These are phyloP conservation scores for Eulimnadia texana DNA, from an alignment of 1,140 invertebrate species.

Conservation along the genomic window DNA sequence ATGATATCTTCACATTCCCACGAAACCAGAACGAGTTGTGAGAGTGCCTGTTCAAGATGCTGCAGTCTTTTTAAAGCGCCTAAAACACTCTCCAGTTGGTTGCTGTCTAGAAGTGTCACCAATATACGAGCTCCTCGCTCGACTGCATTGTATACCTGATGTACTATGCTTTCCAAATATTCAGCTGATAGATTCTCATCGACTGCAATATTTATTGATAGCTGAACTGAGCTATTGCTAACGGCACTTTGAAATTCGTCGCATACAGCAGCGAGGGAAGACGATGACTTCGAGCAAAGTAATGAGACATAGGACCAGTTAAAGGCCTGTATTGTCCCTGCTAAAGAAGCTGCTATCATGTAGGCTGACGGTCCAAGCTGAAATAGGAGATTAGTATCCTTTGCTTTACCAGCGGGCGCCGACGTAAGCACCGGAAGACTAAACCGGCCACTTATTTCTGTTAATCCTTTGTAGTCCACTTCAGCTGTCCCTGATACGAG, in stretches of 20 bases:
- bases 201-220: not conserved
- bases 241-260: slow-evolving; percentile 5
- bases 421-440: not conserved
- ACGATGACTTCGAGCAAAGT: not conserved
- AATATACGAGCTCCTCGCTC: not conserved
- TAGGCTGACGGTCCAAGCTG: not conserved
- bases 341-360: not conserved
- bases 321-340: not conserved
- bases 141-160: not conserved
- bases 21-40: too few relatives aligned
- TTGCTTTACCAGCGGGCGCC: not conserved
- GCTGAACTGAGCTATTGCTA: not conserved
- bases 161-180: slow-evolving; percentile 3
- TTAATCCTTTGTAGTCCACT: not conserved
- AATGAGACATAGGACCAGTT: slow-evolving; percentile 7
- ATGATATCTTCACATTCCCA: too few relatives aligned
- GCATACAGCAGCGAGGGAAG: not conserved
- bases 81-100: not conserved
- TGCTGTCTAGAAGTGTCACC: not conserved
- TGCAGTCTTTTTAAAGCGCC: not conserved
- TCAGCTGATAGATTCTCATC: not conserved
- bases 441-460: not conserved
- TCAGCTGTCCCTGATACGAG: not conserved
- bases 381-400: not conserved
- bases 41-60: not conserved